A percentile compares a stretch with the other conserved stretches of the same genome.
Conservation (phyloP, 2,113 vertebrate genomes). For the Tonatia bakeri region DNA sequence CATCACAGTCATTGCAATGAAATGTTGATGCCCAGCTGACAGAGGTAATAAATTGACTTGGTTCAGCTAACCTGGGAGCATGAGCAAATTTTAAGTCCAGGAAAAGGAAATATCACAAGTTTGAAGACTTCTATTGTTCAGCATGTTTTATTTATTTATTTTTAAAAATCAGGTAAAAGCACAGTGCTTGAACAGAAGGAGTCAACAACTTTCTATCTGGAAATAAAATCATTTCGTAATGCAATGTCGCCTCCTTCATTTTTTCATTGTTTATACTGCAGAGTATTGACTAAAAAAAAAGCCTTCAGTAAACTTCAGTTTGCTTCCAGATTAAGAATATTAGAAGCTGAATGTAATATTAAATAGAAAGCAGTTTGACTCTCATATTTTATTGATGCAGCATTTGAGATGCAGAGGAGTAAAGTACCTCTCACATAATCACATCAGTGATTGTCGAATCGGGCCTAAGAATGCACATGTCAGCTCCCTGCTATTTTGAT, state of each 20-base stretch:
- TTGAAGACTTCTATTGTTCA: background rate
- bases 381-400: conserved; percentile 4
- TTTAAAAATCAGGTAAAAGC: background rate
- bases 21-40: conserved; percentile 4
- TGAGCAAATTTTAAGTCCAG: background rate
- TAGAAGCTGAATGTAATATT: background rate
- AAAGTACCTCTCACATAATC: background rate
- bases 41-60: background rate
- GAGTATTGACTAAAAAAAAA: background rate
- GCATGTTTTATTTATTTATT: background rate
- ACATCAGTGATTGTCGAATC: background rate
- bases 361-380: conserved; percentile 29
- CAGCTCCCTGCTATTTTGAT: background rate
- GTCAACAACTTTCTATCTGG: background rate
- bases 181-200: conserved; percentile 11
- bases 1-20: conserved; percentile 13
- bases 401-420: background rate
- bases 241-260: background rate
- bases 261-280: background rate
- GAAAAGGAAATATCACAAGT: background rate
- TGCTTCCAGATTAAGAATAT: background rate
- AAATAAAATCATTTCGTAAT: conserved; percentile 39
- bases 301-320: background rate
- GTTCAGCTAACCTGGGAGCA: background rate
- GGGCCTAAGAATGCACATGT: background rate